Percentiles rank a stretch among this genome's conserved stretches.
Evolutionary conservation across 2,113 vertebrate genomes (phyloP).

Genomic region (Pelusios castaneus): DNA sequence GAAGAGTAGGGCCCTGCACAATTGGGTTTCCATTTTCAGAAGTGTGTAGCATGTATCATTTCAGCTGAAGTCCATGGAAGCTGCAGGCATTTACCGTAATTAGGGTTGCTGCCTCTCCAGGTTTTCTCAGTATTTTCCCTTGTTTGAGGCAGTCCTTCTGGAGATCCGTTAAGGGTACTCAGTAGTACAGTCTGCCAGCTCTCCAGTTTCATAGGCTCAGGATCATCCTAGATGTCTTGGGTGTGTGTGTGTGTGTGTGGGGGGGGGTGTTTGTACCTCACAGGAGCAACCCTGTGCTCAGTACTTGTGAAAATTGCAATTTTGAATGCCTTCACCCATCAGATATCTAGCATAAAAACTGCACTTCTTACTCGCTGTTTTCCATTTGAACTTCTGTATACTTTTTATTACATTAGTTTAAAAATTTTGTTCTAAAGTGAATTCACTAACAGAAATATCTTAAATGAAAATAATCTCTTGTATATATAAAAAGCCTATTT

Average conservation of each 20-base stretch:
- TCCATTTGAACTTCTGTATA: neutral
- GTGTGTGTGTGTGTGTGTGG: too few species aligned
- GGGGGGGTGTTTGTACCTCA: too few species aligned
- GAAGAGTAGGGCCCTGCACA: neutral
- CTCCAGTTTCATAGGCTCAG: neutral
- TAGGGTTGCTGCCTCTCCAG: neutral
- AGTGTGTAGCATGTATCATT: neutral
- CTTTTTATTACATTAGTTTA: neutral
- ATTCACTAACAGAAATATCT: neutral
- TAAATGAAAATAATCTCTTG: neutral
- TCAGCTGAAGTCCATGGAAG: neutral
- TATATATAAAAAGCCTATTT: rapidly evolving
- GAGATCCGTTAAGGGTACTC: neutral
- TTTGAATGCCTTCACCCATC: neutral
- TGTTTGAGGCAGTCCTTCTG: neutral
- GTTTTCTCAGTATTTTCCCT: neutral
- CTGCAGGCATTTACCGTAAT: neutral
- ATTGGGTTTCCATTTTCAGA: neutral
- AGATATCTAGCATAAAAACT: neutral
- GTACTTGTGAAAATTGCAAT: neutral
- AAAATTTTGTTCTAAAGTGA: neutral
- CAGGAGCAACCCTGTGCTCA: neutral
- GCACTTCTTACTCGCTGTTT: neutral
- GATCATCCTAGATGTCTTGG: neutral
- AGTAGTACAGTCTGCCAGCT: neutral